These are phyloP conservation scores for Bombus turneri DNA, from an alignment of 1,140 invertebrate species.

Conservation along the genomic window DNA sequence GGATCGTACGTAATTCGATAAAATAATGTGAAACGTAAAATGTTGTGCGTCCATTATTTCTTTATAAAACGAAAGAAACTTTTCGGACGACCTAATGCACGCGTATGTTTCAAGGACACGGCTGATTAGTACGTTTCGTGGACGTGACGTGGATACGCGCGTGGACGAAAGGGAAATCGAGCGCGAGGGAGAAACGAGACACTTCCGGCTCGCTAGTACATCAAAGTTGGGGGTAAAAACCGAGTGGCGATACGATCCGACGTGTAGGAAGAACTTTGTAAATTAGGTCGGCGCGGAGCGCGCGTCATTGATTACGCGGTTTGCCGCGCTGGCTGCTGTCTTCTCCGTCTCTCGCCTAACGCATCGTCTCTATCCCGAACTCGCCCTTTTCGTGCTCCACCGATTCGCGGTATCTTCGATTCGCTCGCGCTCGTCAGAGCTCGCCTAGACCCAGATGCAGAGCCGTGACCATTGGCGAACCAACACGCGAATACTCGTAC, in stretches of 20 bases:
- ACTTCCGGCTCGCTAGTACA: slow-evolving; percentile 39
- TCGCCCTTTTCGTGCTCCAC: background rate
- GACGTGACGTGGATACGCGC: background rate
- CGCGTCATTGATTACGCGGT: slow-evolving; percentile 73
- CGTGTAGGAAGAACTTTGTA: slow-evolving; percentile 65
- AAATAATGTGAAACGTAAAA: fast-evolving
- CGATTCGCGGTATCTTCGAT: slow-evolving; percentile 31
- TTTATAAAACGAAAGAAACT: too few species aligned
- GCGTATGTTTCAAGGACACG: too few species aligned
- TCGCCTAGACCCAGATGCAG: slow-evolving; percentile 69
- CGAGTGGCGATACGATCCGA: slow-evolving; percentile 18
- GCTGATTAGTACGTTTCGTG: too few species aligned
- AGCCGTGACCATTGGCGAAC: slow-evolving; percentile 39
- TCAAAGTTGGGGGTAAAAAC: slow-evolving; percentile 26
- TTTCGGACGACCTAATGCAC: too few species aligned
- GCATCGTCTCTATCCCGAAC: background rate
- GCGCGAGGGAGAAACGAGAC: background rate
- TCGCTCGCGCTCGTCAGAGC: slow-evolving; percentile 25
- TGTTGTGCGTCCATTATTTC: fast-evolving
- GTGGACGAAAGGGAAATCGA: background rate
- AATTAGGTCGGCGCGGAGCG: slow-evolving; percentile 72
- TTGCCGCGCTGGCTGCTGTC: slow-evolving; percentile 48
- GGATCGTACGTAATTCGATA: too few species aligned
- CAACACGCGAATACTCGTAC: background rate
- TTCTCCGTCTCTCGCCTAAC: background rate